Percentiles rank a stretch among this genome's conserved stretches.
Evolutionary conservation across 2,797 vertebrate species (phyloP).

Genomic region (Myoxocephalus aenaeus): DNA sequence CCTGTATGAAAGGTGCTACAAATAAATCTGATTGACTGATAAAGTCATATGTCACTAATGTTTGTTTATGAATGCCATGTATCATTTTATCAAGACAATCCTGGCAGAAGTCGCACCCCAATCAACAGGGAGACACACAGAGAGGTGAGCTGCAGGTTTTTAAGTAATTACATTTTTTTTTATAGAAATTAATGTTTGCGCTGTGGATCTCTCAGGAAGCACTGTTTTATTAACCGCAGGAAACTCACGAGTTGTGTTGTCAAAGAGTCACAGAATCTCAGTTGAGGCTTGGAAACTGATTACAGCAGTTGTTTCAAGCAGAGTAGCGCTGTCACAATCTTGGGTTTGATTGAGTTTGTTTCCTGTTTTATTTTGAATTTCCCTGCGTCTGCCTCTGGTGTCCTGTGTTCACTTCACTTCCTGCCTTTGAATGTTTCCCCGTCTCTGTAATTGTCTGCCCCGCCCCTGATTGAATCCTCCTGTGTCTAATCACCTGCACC

Average conservation of each 20-base stretch:
- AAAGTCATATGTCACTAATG: background rate
- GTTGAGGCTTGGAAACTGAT: background rate
- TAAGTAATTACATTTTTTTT: background rate
- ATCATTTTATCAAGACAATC: background rate
- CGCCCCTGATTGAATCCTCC: too few species aligned
- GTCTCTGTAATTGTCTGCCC: too few species aligned
- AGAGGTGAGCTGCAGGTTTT: constrained; percentile 3
- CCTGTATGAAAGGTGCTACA: background rate
- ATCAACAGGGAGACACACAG: background rate
- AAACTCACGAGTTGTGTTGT: background rate
- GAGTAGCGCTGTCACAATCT: too few species aligned
- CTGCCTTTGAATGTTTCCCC: too few species aligned
- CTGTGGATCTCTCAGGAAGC: background rate
- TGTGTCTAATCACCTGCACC: too few species aligned
- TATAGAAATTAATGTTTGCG: constrained; percentile 1
- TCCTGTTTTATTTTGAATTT: too few species aligned
- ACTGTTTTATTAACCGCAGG: background rate
- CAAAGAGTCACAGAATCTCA: background rate
- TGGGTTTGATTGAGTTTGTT: too few species aligned
- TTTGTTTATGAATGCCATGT: background rate
- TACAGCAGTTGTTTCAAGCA: background rate
- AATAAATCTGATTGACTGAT: background rate
- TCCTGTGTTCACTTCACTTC: too few species aligned
- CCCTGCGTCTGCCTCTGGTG: too few species aligned
- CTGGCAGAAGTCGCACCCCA: background rate